Base-by-base conservation (phyloP, 2,888 invertebrate species). In the Phoenoteleia sp. region DNA sequence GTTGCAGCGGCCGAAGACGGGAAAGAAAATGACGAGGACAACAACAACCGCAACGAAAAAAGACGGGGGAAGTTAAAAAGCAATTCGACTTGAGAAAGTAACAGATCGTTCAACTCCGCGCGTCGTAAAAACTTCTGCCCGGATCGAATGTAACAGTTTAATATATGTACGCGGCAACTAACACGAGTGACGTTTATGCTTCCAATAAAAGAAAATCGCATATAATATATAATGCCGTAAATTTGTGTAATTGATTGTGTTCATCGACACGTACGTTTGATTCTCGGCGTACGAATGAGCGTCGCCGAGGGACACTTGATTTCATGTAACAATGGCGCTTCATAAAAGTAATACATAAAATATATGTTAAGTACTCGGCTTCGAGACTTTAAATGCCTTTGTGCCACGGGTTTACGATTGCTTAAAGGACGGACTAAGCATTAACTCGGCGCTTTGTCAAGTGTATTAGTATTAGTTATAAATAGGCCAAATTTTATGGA, bases 401-500 rank as follows among this genome's bases (percentile, higher is more conserved):
- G 47, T n/a, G 42, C 47, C 47, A 49, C 19, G 60, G 29, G 72
- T 72, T 72, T 49, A 71, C 42, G 58, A 71, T 71, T 71, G 71
- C 33, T 19, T 2, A 33, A 19, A 60, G 23, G 36, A 17, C 42
- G 29, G 60, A 9, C 27, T 36, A 17, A 49, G 15, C 58, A 47
- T 36, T 69, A 27, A 54, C 52, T 74, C 54, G 76, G 58, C 5
- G 49, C 69, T 81, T 81, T 75, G 75, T 69, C 75, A 62, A 81
- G 62, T 27, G 42, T 54, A 27, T 29, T 47, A 15, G 56, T 58
- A 71, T 77, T 52, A 52, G 76, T 76, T 82, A 76, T 77, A 82
- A 82, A 82, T 77, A 82, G 76, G 77, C 82, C 29, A 76, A 62
- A 72, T 60, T 82, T 82, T 82, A 82, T 82, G 66, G 82, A 77